phyloP scores from a whole-genome alignment of 2,888 invertebrate species.

The Coleophora flavipennella region DNA sequence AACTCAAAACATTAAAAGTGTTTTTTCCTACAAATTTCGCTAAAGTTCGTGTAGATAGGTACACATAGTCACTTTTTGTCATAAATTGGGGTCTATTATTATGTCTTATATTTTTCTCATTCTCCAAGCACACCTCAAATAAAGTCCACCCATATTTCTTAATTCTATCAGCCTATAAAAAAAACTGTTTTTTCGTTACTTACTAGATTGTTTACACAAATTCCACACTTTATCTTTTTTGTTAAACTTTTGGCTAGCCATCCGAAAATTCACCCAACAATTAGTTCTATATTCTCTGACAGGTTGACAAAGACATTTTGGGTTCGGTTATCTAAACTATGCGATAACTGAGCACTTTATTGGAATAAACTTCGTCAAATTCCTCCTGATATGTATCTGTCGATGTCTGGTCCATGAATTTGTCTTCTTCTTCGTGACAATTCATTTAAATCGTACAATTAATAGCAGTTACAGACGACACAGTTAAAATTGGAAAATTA shows the following conservation, averaged over 20 bases:
- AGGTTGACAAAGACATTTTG: neutral
- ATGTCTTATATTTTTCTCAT: too few relatives aligned
- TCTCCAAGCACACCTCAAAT: too few relatives aligned
- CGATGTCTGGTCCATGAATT: too few relatives aligned
- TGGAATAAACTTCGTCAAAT: neutral
- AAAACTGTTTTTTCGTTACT: too few relatives aligned
- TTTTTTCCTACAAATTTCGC: neutral
- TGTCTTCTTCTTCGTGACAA: neutral
- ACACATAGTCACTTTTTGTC: too few relatives aligned
- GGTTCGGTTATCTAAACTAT: neutral
- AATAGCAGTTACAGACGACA: neutral
- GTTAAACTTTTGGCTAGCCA: too few relatives aligned
- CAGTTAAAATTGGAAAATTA: slow-evolving; percentile 1
- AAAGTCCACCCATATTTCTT: too few relatives aligned
- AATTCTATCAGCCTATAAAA: too few relatives aligned
- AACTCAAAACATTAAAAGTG: neutral
- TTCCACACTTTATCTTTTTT: too few relatives aligned
- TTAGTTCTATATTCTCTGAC: neutral
- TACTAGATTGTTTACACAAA: too few relatives aligned
- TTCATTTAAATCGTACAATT: neutral
- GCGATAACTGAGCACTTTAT: neutral
- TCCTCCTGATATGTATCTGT: neutral
- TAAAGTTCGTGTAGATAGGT: neutral
- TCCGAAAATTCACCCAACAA: neutral
- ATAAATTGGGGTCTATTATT: too few relatives aligned